Base-by-base conservation (phyloP, 2,113 vertebrate species). In the Thinocorus orbignyianus region DNA sequence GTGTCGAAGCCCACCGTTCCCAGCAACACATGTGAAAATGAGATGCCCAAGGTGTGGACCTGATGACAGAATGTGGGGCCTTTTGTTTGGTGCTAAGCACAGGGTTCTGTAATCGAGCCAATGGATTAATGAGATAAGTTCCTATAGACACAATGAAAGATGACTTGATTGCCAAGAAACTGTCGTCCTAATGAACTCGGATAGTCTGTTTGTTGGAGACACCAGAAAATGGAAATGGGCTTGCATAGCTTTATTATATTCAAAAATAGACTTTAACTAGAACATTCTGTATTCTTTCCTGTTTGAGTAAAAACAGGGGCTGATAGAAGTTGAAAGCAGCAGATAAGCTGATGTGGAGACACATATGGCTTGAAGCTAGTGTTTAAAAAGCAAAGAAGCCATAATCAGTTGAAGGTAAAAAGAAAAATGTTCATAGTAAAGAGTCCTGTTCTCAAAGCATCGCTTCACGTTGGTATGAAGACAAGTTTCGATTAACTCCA, bases 291-390 rank as follows among this genome's bases (percentile, higher is more conserved):
- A 89, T 93, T 95, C 94, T 94, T 90, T 94, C 91, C 93, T 95
- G 74, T 95, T 93, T 93, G 96, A 97, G 93, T 95, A 77, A 95
- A 95, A 97, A 88, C 91, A 97, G 96, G 89, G 95, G 95, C 86
- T 94, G 93, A 88, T 82, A 69, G 95, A 97, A 97, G 90, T 96
- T 95, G 91, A 96, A 97, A 97, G 94, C 83, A 94, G 90, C 33
- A 97, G 95, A 97, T 97, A 97, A 97, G 92, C 93, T 92, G 93
- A 95, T 93, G 92, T 66, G 70, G 94, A 95, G 91, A 76, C 88
- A 87, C 93, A 94, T 91, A 64, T 97, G 96, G 92, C 93, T 86
- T 60, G 52, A 92, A 95, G 85, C 69, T 87, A 90, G 81, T 31
- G 65, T 35, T 96, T 71, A 82, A 83, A 97, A 89, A 81, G 77